Evolutionary conservation across 1,140 invertebrate genomes (phyloP).

Genomic region (Trialeurodes vaporariorum): DNA sequence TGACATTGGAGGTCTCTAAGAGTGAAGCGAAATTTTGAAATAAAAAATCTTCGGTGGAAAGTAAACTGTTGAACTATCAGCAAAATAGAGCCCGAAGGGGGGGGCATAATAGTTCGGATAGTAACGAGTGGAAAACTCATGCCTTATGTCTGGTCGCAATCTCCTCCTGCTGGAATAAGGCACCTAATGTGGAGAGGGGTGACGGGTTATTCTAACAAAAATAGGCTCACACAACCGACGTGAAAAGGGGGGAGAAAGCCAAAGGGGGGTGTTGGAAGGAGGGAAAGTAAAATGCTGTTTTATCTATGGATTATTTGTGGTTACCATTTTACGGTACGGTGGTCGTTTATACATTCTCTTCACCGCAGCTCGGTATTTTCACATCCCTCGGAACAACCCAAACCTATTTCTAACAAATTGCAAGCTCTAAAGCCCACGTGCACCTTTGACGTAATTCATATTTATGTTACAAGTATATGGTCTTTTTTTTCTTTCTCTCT

Average conservation of each 20-base stretch:
- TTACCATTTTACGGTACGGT: neutral
- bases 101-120: no score
- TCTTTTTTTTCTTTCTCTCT: neutral
- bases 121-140: no score
- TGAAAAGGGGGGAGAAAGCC: neutral
- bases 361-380: neutral
- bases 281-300: neutral
- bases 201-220: no score
- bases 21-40: no score
- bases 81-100: no score
- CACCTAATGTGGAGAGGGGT: no score
- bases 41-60: no score
- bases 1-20: no score
- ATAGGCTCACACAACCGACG: no score
- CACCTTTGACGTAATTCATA: neutral
- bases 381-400: neutral
- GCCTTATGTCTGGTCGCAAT: no score
- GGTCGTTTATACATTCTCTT: neutral
- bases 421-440: neutral
- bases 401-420: neutral
- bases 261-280: neutral
- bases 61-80: no score
- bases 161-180: no score
- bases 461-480: neutral
- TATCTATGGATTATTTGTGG: neutral